Conservation (phyloP, 2,797 vertebrate genomes). For the Psittacula echo region DNA sequence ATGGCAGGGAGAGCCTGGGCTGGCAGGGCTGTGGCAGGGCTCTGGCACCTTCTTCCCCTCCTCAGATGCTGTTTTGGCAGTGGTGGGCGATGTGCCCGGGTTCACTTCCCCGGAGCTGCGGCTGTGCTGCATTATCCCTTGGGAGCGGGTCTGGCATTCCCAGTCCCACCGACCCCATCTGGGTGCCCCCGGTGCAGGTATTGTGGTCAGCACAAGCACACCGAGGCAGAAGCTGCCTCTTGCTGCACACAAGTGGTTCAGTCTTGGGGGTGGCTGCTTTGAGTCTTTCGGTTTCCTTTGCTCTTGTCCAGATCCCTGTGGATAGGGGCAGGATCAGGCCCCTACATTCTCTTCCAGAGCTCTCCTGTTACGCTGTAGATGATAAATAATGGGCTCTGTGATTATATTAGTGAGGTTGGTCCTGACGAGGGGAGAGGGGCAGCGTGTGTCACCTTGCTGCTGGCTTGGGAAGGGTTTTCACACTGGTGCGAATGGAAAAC, state of each 20-base stretch:
- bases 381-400: neutral
- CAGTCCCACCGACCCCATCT: neutral
- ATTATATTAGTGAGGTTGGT: constrained; percentile 36
- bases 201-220: neutral
- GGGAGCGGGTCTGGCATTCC: neutral
- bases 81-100: neutral
- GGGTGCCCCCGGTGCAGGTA: neutral
- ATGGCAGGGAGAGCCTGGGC: neutral
- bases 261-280: neutral
- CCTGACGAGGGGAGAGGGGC: neutral
- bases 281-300: neutral
- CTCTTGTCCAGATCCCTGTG: neutral
- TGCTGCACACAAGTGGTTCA: neutral
- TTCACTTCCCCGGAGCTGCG: neutral
- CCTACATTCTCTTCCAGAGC: neutral
- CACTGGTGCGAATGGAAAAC: constrained; percentile 45
- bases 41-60: neutral
- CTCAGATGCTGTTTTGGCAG: neutral
- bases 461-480: constrained; percentile 50
- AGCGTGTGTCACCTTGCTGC: constrained; percentile 50
- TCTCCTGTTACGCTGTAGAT: neutral
- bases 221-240: neutral
- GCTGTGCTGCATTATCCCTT: neutral
- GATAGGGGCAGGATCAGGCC: neutral
- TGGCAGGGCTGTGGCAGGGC: neutral